Evolutionary conservation across 2,797 vertebrate species (phyloP).

Genomic region (Cyprinella venusta): DNA sequence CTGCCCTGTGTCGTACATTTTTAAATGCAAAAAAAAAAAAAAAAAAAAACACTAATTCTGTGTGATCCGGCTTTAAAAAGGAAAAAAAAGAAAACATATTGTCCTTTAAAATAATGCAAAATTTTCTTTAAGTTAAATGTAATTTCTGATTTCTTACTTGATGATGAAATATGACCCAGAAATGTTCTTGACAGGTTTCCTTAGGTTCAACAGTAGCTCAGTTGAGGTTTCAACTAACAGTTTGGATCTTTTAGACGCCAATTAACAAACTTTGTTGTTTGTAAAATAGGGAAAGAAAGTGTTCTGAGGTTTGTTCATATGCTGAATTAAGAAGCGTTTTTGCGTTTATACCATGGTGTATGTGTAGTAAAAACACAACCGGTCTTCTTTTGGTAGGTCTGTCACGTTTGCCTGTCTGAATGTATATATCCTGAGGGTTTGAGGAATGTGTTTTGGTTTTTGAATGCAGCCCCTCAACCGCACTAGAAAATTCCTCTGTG

Average conservation of each 20-base stretch:
- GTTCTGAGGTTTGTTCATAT: background rate
- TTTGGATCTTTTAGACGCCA: background rate
- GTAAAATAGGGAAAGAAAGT: background rate
- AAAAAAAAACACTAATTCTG: no score
- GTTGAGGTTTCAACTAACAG: slow-evolving; percentile 12
- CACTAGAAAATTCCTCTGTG: background rate
- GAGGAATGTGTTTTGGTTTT: slow-evolving; percentile 20
- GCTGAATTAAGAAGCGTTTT: background rate
- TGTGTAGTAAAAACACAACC: background rate
- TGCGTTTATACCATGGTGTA: background rate
- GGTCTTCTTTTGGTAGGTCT: background rate
- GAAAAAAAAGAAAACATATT: background rate
- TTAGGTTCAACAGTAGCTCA: background rate
- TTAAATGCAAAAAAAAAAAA: slow-evolving; percentile 5
- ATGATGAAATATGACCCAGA: slow-evolving; percentile 9
- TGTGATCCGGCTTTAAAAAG: background rate
- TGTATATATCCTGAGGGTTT: slow-evolving; percentile 17
- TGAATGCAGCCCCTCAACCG: background rate
- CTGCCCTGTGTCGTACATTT: background rate
- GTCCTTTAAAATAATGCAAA: background rate
- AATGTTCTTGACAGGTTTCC: background rate
- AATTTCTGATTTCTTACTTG: background rate
- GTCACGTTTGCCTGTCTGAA: slow-evolving; percentile 10
- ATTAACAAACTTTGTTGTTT: slow-evolving; percentile 18
- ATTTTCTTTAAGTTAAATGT: background rate